Conservation (phyloP, 2,113 vertebrate species). For the Brienomyrus brachyistius region DNA sequence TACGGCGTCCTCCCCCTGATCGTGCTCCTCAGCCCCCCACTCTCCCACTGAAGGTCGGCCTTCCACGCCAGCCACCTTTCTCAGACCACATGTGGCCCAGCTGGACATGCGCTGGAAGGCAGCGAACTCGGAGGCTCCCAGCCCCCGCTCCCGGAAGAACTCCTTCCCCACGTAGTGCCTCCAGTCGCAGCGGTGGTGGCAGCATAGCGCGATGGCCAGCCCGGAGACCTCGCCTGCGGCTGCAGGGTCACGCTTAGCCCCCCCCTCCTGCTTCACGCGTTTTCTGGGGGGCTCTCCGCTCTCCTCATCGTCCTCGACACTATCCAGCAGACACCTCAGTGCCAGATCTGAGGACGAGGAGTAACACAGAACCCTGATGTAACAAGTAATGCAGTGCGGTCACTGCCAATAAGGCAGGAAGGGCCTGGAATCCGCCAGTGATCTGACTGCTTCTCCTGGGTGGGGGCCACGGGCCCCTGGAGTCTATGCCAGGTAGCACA, state of each 20-base stretch:
- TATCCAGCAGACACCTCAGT: constrained; percentile 80
- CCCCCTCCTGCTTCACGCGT: constrained; percentile 49
- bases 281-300: constrained; percentile 62
- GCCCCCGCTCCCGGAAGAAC: constrained; percentile 75
- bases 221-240: constrained; percentile 52
- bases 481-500: neutral
- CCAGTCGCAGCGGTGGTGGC: constrained; percentile 95
- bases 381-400: neutral
- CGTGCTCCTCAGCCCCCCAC: constrained; percentile 58
- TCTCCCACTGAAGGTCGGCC: constrained; percentile 25
- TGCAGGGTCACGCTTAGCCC: constrained; percentile 3
- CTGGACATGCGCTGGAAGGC: constrained; percentile 92
- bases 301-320: constrained; percentile 37
- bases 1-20: constrained; percentile 34
- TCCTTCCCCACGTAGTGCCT: constrained; percentile 85
- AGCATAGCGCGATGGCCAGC: constrained; percentile 84
- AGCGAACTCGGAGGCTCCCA: constrained; percentile 74
- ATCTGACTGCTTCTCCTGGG: neutral
- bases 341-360: constrained; percentile 69
- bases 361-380: neutral
- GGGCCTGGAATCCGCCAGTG: neutral
- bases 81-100: constrained; percentile 90
- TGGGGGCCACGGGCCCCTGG: neutral
- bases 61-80: constrained; percentile 26
- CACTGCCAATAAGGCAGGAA: neutral